Base-by-base conservation (phyloP, 2,797 vertebrate species). In the Arrhamphus sclerolepis region DNA sequence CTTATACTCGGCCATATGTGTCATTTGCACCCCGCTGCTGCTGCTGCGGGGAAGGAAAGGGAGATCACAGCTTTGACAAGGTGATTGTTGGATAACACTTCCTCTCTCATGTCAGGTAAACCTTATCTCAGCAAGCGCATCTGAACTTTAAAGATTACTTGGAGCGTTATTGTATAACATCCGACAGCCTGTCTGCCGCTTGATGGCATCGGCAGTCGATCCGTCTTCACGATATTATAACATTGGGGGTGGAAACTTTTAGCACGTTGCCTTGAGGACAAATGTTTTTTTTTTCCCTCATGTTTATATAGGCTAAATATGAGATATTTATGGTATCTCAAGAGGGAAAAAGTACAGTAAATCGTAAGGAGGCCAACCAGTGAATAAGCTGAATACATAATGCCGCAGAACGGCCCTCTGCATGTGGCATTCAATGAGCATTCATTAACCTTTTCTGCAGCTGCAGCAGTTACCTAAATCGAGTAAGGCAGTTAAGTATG, bases 1-100 rank as follows among this genome's bases (percentile, higher is more conserved):
- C 84, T 83, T 90, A 84, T 92, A 92, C 92, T 92, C 92, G 90
- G 90, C 90, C 91, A 91, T 91, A 92, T 90, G 88, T 90, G 91
- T 92, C 89, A 90, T 84, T 65, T 76, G 80, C 82, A 75, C 76
- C 87, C 82, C 69, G 76, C 86, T 82, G 85, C 66, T 56, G 70
- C 75, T 34, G 72, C 67, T 62, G 63, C 77, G 56, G 39, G n/a
- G n/a, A n/a, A n/a, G n/a, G n/a, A n/a, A 60, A 63, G 48, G 75
- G 66, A 83, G 86, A 89, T 88, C 87, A 85, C 80, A 86, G 83
- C 82, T 81, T 70, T 88, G 87, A 90, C 85, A 87, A 84, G 87
- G 85, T 88, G 88, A 87, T 88, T 70, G 80, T 76, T 79, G 75
- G 72, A 76, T 43, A 61, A 62, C 46, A 63, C 62, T 77, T 66